phyloP scores from a whole-genome alignment of 2,113 vertebrate species.

The Nestor notabilis region DNA sequence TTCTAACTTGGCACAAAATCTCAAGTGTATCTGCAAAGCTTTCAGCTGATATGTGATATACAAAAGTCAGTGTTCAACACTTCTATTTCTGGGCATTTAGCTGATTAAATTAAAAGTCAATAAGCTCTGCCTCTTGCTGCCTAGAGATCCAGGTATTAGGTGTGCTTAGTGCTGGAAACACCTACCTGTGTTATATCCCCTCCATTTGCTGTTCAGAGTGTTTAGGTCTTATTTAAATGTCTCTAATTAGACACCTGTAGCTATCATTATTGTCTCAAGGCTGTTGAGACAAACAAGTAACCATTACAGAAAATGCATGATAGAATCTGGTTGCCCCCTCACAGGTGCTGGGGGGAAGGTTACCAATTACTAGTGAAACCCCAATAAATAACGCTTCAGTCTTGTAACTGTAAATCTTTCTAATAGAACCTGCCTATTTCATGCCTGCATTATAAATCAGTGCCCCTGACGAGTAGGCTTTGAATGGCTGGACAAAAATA shows the following conservation, averaged over 20 bases:
- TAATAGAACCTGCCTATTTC: slow-evolving; percentile 40
- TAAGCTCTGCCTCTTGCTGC: background rate
- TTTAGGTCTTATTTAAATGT: background rate
- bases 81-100: background rate
- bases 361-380: background rate
- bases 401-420: slow-evolving; percentile 36
- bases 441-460: slow-evolving; percentile 26
- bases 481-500: slow-evolving; percentile 46
- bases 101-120: background rate
- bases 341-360: background rate
- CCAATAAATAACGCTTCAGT: slow-evolving; percentile 2
- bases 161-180: background rate
- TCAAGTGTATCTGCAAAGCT: background rate
- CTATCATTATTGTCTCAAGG: background rate
- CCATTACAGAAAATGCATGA: background rate
- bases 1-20: background rate
- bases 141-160: background rate
- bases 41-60: background rate
- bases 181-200: background rate
- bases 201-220: background rate
- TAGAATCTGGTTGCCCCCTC: background rate
- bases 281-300: background rate
- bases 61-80: background rate
- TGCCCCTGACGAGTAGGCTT: background rate
- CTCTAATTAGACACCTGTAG: background rate